phyloP scores from a whole-genome alignment of 2,888 invertebrate genomes.

The Drosophila pegasa region DNA sequence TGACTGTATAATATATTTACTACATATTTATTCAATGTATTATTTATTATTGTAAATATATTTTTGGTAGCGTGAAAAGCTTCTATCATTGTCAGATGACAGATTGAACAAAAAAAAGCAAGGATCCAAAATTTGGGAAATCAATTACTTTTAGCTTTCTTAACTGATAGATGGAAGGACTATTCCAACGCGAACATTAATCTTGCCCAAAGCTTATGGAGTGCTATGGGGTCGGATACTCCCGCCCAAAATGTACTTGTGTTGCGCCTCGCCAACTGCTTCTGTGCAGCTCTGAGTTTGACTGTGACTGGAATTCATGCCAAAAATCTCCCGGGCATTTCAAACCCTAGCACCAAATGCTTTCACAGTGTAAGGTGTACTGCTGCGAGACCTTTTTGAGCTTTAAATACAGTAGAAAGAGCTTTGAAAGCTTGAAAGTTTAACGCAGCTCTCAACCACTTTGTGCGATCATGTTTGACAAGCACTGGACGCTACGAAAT shows the following conservation, averaged over 20 bases:
- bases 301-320: background rate
- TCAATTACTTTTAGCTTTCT: too few species aligned
- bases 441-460: constrained; percentile 15
- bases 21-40: too few species aligned
- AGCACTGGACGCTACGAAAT: background rate
- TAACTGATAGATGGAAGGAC: background rate
- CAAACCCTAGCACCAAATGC: background rate
- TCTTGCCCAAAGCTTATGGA: background rate
- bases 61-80: too few species aligned
- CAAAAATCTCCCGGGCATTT: background rate
- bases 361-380: background rate
- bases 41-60: too few species aligned
- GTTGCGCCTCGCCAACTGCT: background rate
- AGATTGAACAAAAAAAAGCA: too few species aligned
- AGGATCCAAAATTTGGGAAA: too few species aligned
- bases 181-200: too few species aligned
- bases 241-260: background rate
- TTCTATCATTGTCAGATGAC: too few species aligned
- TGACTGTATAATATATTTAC: too few species aligned
- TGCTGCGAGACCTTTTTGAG: background rate
- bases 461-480: background rate
- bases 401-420: background rate
- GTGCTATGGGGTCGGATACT: background rate
- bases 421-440: background rate
- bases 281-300: background rate